Evolutionary conservation across 1,140 invertebrate species (phyloP).

Genomic region (Scylla paramamosain): DNA sequence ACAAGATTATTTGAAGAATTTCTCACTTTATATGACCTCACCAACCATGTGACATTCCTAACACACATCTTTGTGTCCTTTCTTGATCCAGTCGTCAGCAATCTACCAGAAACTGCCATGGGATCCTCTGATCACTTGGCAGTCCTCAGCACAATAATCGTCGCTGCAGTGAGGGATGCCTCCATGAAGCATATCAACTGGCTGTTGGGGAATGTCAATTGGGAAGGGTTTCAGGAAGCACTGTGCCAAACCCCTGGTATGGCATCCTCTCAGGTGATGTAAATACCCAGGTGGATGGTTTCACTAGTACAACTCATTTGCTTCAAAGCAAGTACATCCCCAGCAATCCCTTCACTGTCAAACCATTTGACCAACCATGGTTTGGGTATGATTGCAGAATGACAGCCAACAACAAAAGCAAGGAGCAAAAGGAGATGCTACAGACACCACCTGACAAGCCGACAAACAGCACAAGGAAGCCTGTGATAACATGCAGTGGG

Average conservation of each 20-base stretch:
- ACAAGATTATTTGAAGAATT: not conserved
- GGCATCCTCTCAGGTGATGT: not conserved
- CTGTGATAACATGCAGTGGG: not conserved
- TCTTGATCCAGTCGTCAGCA: not conserved
- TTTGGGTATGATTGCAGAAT: not conserved
- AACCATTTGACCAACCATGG: not conserved
- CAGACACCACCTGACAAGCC: not conserved
- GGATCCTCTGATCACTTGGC: conserved; percentile 35
- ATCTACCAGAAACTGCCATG: not conserved
- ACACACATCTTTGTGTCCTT: not conserved
- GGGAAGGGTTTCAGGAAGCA: not conserved
- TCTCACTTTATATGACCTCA: not conserved
- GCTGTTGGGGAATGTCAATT: not conserved
- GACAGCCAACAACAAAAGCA: not conserved
- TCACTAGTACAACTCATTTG: not conserved
- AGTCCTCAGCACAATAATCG: not conserved
- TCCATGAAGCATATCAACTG: not conserved
- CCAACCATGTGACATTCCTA: not conserved
- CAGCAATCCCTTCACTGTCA: not conserved
- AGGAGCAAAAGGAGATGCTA: not conserved
- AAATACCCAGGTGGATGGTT: not conserved
- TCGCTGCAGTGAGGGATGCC: not conserved
- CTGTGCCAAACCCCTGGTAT: not conserved
- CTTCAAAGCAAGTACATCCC: not conserved
- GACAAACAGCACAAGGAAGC: not conserved